Evolutionary conservation across 2,888 invertebrate species (phyloP).

Genomic region (Dermolepida albohirtum): DNA sequence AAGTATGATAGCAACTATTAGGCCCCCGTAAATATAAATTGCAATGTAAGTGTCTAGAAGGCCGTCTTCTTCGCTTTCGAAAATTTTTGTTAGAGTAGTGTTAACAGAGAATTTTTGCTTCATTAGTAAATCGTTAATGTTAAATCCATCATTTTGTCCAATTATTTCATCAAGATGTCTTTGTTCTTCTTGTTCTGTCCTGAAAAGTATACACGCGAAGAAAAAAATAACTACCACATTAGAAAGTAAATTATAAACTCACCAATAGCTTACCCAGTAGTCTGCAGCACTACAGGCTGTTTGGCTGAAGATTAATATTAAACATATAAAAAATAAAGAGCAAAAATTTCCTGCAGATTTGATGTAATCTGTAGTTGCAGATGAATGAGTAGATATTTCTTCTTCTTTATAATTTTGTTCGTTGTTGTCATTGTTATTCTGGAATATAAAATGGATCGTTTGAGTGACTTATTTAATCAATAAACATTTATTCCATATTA

Average conservation of each 20-base stretch:
- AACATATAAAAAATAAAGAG: conserved; percentile 48
- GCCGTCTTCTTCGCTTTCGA: conserved; percentile 3
- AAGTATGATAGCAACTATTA: conserved; percentile 59
- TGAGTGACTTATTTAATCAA: too few relatives aligned
- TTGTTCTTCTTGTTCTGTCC: conserved; percentile 57
- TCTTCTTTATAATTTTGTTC: conserved; percentile 57
- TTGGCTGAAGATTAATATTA: conserved; percentile 55
- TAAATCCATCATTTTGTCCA: conserved; percentile 1
- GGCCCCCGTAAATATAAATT: conserved; percentile 62
- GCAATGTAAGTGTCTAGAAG: conserved; percentile 47
- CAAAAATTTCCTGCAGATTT: conserved; percentile 53
- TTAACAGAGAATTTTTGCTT: neutral
- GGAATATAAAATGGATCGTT: conserved; percentile 1
- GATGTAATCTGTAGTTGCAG: conserved; percentile 56
- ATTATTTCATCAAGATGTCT: conserved; percentile 16
- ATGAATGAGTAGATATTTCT: conserved; percentile 45
- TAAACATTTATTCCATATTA: too few relatives aligned
- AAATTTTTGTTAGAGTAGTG: neutral
- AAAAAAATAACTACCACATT: neutral
- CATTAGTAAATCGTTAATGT: neutral
- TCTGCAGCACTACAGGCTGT: conserved; percentile 56
- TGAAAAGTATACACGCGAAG: conserved; percentile 43
- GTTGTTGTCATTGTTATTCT: conserved; percentile 46
- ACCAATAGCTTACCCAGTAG: conserved; percentile 60
- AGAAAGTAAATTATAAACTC: conserved; percentile 1